A percentile compares a stretch with the other conserved stretches of the same genome.
These are phyloP conservation scores for Peromyscus californicus DNA, from an alignment of 2,113 vertebrate genomes.

Conservation along the genomic window DNA sequence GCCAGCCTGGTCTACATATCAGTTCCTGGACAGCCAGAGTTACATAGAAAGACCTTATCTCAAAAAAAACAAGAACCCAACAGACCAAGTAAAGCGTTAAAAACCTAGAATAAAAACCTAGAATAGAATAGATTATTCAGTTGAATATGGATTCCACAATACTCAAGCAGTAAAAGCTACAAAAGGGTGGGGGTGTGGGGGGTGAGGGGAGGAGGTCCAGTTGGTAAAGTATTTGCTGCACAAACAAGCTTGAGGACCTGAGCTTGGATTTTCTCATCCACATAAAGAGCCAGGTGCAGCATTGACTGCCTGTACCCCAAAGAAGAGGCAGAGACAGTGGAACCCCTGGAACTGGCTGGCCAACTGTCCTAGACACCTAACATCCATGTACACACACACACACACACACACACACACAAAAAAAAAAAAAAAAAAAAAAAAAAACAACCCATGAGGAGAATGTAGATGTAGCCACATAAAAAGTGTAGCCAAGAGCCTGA, in stretches of 20 bases:
- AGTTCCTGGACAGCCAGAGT: neutral
- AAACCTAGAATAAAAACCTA: slow-evolving; percentile 13
- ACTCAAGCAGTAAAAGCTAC: neutral
- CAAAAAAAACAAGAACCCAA: neutral
- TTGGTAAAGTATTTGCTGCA: neutral
- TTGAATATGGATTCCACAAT: neutral
- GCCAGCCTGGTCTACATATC: neutral
- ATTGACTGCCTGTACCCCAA: neutral
- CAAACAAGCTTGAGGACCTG: neutral
- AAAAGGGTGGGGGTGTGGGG: neutral
- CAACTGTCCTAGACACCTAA: neutral
- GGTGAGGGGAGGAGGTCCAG: neutral
- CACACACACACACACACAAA: neutral
- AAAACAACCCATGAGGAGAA: too few species aligned
- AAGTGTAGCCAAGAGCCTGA: neutral
- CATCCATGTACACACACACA: too few species aligned
- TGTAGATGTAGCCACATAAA: neutral
- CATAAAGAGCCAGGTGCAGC: neutral
- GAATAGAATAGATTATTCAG: too few species aligned
- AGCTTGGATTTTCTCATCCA: neutral
- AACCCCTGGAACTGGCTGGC: neutral
- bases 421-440: too few species aligned
- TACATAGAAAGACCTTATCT: neutral
- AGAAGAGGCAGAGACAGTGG: neutral
- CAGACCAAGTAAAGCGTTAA: neutral